phyloP scores from a whole-genome alignment of 2,113 vertebrate genomes.

The Pituophis catenifer region DNA sequence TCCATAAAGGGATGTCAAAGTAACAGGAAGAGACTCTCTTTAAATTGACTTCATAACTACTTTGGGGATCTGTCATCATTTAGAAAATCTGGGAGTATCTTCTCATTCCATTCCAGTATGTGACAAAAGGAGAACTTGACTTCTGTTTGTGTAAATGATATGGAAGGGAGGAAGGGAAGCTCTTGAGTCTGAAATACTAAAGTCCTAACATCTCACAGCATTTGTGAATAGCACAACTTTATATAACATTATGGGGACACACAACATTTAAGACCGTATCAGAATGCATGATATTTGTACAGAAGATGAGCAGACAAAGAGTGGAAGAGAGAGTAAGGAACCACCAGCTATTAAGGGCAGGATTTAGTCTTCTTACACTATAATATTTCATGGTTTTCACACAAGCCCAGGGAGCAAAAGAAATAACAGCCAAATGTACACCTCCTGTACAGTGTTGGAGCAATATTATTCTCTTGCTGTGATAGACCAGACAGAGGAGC shows the following conservation, averaged over 20 bases:
- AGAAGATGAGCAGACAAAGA: background rate
- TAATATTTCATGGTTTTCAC: background rate
- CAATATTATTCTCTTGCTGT: background rate
- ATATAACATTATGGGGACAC: background rate
- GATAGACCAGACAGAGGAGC: background rate
- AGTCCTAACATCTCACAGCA: background rate
- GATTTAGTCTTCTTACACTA: background rate
- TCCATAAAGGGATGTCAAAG: background rate
- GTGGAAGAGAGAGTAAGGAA: background rate
- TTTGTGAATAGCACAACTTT: background rate
- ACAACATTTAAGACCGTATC: background rate
- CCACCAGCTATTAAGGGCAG: background rate
- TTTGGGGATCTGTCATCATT: background rate
- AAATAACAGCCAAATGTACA: background rate
- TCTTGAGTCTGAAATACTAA: background rate
- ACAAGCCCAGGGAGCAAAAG: background rate
- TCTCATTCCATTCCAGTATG: background rate
- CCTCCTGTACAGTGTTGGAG: background rate
- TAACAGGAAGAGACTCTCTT: background rate
- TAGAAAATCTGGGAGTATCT: background rate
- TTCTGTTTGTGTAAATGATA: background rate
- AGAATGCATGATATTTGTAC: background rate
- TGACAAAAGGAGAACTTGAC: background rate
- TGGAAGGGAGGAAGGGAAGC: too few species aligned
- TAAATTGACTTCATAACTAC: background rate